Conservation (phyloP, 2,797 vertebrate genomes). For the Otolemur crassicaudatus region DNA sequence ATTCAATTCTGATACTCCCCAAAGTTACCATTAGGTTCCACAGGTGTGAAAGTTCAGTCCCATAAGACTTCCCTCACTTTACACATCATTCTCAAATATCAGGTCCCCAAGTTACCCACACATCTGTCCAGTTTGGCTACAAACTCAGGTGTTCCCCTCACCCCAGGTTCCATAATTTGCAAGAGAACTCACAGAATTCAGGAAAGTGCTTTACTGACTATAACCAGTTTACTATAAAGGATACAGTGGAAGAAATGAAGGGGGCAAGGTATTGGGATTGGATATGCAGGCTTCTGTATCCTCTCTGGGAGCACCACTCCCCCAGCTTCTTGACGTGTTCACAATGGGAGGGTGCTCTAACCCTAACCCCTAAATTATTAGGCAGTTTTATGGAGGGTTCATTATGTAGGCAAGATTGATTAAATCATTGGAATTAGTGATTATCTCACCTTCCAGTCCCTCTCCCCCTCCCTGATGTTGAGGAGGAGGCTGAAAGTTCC, state of each 20-base stretch:
- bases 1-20: background rate
- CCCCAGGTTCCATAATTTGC: background rate
- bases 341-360: background rate
- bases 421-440: background rate
- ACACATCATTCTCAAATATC: slow-evolving; percentile 11
- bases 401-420: background rate
- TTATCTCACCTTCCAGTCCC: background rate
- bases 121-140: background rate
- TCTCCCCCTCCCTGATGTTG: background rate
- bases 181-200: background rate
- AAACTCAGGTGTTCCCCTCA: background rate
- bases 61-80: background rate
- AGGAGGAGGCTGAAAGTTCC: background rate
- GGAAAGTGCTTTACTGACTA: background rate
- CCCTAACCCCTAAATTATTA: background rate
- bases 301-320: background rate
- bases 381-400: background rate
- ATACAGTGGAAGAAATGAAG: background rate
- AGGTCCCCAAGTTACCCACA: background rate
- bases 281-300: background rate
- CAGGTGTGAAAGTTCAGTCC: background rate
- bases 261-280: background rate
- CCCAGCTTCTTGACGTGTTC: background rate
- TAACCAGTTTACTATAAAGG: background rate
- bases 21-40: background rate